Percentiles rank a stretch among this genome's conserved stretches.
phyloP scores from a whole-genome alignment of 1,140 invertebrate genomes.

The Aphaenogaster floridana region DNA sequence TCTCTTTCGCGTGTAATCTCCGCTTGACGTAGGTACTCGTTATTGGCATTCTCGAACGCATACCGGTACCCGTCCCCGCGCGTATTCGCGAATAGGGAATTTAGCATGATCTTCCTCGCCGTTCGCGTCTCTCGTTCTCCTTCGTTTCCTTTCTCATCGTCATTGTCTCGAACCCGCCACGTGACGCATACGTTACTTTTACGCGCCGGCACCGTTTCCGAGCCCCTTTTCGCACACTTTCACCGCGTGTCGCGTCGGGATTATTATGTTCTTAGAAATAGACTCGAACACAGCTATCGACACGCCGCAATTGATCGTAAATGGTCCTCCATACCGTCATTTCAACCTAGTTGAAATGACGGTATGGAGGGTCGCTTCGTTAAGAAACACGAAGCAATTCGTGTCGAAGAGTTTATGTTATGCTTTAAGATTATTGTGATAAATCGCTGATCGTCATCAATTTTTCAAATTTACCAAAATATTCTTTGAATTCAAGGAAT shows the following conservation, averaged over 20 bases:
- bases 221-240: slow-evolving; percentile 75
- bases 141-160: slow-evolving; percentile 71
- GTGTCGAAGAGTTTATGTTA: neutral
- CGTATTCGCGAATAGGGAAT: slow-evolving; percentile 31
- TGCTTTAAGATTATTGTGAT: neutral
- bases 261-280: slow-evolving; percentile 63
- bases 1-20: slow-evolving; percentile 65
- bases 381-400: neutral
- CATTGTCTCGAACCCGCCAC: slow-evolving; percentile 64
- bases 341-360: neutral
- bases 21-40: slow-evolving; percentile 28
- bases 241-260: slow-evolving; percentile 60
- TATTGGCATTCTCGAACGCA: slow-evolving; percentile 57
- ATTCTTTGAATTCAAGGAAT: neutral
- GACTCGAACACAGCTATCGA: slow-evolving; percentile 20
- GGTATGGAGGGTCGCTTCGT: neutral
- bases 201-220: slow-evolving; percentile 67
- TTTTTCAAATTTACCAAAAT: neutral
- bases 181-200: slow-evolving; percentile 67
- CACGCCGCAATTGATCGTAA: neutral
- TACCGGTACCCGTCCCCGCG: neutral
- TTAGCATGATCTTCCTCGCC: neutral
- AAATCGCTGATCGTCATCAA: neutral
- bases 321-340: neutral
- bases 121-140: slow-evolving; percentile 47